Evolutionary conservation across 2,888 invertebrate species (phyloP).

Genomic region (Venusia cambrica): DNA sequence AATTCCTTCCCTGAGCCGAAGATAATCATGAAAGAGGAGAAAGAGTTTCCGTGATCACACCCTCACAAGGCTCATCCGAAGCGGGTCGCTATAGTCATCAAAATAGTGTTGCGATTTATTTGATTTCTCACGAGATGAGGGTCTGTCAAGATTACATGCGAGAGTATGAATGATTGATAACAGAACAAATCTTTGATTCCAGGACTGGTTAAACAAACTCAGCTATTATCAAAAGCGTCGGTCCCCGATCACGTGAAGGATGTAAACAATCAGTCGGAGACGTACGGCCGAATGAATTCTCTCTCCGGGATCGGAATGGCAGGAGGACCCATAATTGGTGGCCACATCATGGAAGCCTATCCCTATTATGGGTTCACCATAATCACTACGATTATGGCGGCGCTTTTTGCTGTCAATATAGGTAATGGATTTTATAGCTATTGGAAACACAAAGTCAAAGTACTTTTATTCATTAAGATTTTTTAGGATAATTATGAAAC

Average conservation of each 20-base stretch:
- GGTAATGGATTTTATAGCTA: constrained; percentile 31
- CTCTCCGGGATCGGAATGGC: constrained; percentile 83
- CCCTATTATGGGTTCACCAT: constrained; percentile 72
- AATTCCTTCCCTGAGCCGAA: too few relatives aligned
- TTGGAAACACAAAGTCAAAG: constrained; percentile 3
- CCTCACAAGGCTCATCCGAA: too few relatives aligned
- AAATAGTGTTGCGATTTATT: too few relatives aligned
- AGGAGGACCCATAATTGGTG: constrained; percentile 82
- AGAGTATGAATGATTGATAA: too few relatives aligned
- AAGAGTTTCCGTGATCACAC: too few relatives aligned
- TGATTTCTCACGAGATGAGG: too few relatives aligned
- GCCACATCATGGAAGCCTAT: constrained; percentile 74
- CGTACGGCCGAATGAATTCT: constrained; percentile 81
- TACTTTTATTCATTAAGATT: too few relatives aligned
- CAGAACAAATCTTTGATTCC: too few relatives aligned
- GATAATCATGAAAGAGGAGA: too few relatives aligned
- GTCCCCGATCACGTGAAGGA: constrained; percentile 77
- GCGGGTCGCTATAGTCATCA: too few relatives aligned
- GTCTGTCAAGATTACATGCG: too few relatives aligned
- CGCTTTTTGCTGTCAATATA: constrained; percentile 39
- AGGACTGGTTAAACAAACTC: constrained; percentile 84
- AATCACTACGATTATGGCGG: constrained; percentile 48
- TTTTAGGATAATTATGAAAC: too few relatives aligned
- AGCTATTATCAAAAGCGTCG: constrained; percentile 80
- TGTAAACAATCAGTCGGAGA: constrained; percentile 61